Evolutionary conservation across 1,140 invertebrate genomes (phyloP), one percentile per base, ranked within the genome.

Genomic region (Himalopsyche phryganea): DNA sequence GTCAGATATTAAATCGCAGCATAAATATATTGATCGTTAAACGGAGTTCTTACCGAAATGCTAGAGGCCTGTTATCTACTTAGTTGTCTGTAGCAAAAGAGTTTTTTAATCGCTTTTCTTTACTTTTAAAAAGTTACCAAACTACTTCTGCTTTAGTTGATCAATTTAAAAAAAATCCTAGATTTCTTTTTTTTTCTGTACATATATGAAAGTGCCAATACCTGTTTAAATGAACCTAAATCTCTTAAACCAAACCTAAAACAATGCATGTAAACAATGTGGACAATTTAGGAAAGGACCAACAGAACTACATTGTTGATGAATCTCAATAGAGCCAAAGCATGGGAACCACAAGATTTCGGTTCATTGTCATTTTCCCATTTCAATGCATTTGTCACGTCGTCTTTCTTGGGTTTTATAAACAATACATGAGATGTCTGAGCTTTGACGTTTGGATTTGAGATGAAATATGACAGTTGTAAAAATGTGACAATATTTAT

Each of bases 331-430:
- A 45, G n/a, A 15, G 6, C 32, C 41, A 23, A 53, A 18, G 19
- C 42, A 53, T 53, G 51, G 42, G 51, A 53, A 53, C 51, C 51
- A 53, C 51, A 45, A 53, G 40, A 53, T 45, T 45, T 35, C n/a
- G 40, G 19, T 23, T 15, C 51, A 45, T 53, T 45, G 41, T 53
- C 38, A n/a, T 28, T 40, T 15, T 18, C 7, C 14, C 23, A 17
- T 32, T 45, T 35, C 51, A 53, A 53, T 18, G 51, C 51, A 35
- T 45, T 45, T 53, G 51, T 53, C 51, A 53, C 51, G 44, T 13
- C 23, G 23, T 28, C 23, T 51, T 51, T 50, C 20, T 40, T 51
- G 13, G 50, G 23, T 28, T 28, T 28, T 51, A 51, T 42, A 51
- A 51, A 51, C 50, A 51, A 51, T 20, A 41, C n/a, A n/a, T 17